These are phyloP conservation scores for Nebria ingens DNA, from an alignment of 1,140 invertebrate genomes.

Conservation along the genomic window DNA sequence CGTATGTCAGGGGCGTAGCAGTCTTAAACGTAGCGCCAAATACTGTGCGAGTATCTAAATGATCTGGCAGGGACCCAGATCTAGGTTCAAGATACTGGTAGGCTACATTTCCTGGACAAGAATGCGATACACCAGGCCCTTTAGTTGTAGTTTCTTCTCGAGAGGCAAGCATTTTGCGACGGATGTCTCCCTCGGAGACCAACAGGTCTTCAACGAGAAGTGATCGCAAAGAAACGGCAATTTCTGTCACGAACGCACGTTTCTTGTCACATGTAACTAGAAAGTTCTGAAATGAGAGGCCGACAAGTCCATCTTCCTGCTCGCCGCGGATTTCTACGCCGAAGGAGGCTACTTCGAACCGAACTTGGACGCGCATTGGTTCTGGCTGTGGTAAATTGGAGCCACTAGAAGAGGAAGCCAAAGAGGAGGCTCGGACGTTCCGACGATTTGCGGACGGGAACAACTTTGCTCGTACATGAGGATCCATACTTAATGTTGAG, in stretches of 20 bases:
- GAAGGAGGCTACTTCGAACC: slow-evolving; percentile 60
- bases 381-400: slow-evolving; percentile 9
- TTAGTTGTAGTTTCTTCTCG: slow-evolving; percentile 32
- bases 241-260: slow-evolving; percentile 50
- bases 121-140: slow-evolving; percentile 59
- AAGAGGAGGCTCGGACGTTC: slow-evolving; percentile 10
- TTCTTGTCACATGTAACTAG: slow-evolving; percentile 59
- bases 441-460: slow-evolving; percentile 22
- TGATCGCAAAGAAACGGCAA: slow-evolving; percentile 62
- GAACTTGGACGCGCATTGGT: slow-evolving; percentile 35
- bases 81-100: slow-evolving; percentile 17
- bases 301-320: slow-evolving; percentile 53
- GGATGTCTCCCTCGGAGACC: slow-evolving; percentile 60
- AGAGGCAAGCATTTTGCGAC: slow-evolving; percentile 60
- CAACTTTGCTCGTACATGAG: slow-evolving; percentile 42
- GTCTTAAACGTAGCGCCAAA: slow-evolving; percentile 18
- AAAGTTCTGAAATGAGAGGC: slow-evolving; percentile 75
- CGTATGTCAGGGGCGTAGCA: not conserved
- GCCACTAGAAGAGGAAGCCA: not conserved
- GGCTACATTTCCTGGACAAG: slow-evolving; percentile 65
- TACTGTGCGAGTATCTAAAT: slow-evolving; percentile 48
- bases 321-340: slow-evolving; percentile 62
- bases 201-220: slow-evolving; percentile 82
- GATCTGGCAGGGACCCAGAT: slow-evolving; percentile 51
- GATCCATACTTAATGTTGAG: slow-evolving; percentile 47